phyloP scores from a whole-genome alignment of 2,797 vertebrate species.

The Gymnopithys bicolor region DNA sequence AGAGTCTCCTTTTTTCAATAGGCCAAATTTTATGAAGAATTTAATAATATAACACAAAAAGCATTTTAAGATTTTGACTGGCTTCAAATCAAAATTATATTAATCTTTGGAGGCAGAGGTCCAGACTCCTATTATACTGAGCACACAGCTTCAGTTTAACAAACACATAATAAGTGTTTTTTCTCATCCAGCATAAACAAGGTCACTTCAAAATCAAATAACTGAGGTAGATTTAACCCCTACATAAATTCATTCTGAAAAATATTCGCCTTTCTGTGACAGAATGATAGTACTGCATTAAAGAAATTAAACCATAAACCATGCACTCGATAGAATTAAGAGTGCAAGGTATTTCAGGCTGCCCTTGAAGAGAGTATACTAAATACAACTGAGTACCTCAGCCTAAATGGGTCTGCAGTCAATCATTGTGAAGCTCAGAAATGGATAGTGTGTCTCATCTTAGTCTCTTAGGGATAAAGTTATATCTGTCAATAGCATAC shows the following conservation, averaged over 20 bases:
- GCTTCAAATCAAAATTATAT: background rate
- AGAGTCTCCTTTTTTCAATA: background rate
- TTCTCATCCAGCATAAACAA: conserved; percentile 9
- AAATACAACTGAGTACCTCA: background rate
- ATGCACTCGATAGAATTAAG: conserved; percentile 28
- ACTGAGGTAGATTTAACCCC: conserved; percentile 23
- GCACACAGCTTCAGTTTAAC: background rate
- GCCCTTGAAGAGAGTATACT: conserved; percentile 28
- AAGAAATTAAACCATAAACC: conserved; percentile 50
- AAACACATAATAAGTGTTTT: conserved; percentile 20
- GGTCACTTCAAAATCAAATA: conserved; percentile 40
- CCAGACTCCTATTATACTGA: background rate
- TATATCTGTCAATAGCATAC: background rate
- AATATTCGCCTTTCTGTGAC: conserved; percentile 31
- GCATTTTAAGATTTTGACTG: background rate
- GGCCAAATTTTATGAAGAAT: background rate
- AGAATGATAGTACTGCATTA: conserved; percentile 34
- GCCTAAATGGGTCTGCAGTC: conserved; percentile 44
- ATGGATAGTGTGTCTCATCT: background rate
- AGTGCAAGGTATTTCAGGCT: conserved; percentile 7
- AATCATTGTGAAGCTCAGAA: conserved; percentile 30
- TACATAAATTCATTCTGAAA: conserved; percentile 16
- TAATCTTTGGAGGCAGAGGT: background rate
- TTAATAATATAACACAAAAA: background rate
- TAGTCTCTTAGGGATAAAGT: background rate